These are phyloP conservation scores for Orientallactaga bullata DNA, from an alignment of 2,113 vertebrate species.

Conservation along the genomic window DNA sequence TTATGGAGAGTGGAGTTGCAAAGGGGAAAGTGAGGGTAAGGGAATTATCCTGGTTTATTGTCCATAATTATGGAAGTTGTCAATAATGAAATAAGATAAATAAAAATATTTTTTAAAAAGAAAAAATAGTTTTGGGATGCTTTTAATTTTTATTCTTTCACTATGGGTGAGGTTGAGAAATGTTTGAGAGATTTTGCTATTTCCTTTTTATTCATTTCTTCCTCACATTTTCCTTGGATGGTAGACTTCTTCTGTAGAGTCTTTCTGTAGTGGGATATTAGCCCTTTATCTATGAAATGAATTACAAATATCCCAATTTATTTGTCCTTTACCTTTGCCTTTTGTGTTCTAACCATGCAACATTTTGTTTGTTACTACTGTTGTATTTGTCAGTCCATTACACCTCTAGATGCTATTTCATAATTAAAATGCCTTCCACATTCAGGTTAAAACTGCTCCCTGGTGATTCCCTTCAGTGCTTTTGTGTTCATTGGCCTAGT, in stretches of 20 bases:
- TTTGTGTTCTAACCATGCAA: neutral
- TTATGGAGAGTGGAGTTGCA: too few relatives aligned
- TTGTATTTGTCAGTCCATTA: neutral
- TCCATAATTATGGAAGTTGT: too few relatives aligned
- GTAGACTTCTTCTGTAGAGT: neutral
- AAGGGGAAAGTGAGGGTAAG: too few relatives aligned
- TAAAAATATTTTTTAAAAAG: too few relatives aligned
- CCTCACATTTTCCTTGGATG: slow-evolving; percentile 2
- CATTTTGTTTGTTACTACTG: neutral
- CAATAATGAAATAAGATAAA: too few relatives aligned
- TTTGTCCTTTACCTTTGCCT: neutral
- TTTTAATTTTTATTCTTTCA: slow-evolving; percentile 40
- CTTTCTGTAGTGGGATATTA: slow-evolving; percentile 1
- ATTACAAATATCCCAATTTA: neutral
- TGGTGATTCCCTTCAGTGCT: neutral
- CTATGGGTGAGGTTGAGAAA: neutral
- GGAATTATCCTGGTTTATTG: too few relatives aligned
- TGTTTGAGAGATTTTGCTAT: neutral
- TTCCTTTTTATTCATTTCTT: neutral
- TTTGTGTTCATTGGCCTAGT: slow-evolving; percentile 31
- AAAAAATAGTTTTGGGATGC: neutral
- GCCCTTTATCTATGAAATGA: neutral
- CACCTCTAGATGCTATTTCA: slow-evolving; percentile 39
- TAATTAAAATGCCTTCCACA: neutral
- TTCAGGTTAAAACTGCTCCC: neutral